Conservation (phyloP, 2,113 vertebrate genomes). For the Elaphurus davidianus region DNA sequence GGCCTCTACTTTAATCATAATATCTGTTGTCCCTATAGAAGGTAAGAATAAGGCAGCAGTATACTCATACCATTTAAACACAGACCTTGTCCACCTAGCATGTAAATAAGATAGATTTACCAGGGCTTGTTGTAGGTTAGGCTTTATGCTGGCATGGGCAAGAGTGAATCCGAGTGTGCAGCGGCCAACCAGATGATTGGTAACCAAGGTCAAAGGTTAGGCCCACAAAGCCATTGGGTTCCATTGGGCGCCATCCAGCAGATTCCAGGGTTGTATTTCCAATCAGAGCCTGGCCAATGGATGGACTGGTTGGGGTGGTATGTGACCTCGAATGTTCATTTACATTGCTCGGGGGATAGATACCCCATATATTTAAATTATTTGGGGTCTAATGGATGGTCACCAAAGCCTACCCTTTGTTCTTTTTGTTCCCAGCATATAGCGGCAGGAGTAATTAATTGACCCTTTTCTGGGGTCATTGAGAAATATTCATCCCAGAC, state of each 20-base stretch:
- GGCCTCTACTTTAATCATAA: background rate
- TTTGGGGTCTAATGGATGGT: background rate
- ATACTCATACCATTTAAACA: background rate
- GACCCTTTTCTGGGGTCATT: background rate
- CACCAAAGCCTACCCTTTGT: background rate
- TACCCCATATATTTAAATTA: background rate
- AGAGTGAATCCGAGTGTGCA: background rate
- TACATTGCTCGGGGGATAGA: background rate
- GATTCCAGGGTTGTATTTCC: background rate
- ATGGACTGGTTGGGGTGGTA: background rate
- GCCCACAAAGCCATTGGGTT: background rate
- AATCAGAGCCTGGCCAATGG: background rate
- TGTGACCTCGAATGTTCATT: background rate
- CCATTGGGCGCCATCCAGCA: background rate
- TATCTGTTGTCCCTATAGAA: background rate
- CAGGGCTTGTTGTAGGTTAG: background rate
- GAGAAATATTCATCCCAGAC: background rate
- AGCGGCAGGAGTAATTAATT: rapidly evolving
- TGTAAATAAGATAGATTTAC: background rate
- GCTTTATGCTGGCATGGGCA: background rate
- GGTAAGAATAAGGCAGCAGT: background rate
- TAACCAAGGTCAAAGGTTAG: background rate
- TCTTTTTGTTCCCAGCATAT: background rate
- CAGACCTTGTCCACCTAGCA: background rate
- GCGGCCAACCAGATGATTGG: too few relatives aligned